Evolutionary conservation across 2,113 vertebrate genomes (phyloP), one percentile per base, ranked within the genome.

Genomic region (Dolichotis patagonum): DNA sequence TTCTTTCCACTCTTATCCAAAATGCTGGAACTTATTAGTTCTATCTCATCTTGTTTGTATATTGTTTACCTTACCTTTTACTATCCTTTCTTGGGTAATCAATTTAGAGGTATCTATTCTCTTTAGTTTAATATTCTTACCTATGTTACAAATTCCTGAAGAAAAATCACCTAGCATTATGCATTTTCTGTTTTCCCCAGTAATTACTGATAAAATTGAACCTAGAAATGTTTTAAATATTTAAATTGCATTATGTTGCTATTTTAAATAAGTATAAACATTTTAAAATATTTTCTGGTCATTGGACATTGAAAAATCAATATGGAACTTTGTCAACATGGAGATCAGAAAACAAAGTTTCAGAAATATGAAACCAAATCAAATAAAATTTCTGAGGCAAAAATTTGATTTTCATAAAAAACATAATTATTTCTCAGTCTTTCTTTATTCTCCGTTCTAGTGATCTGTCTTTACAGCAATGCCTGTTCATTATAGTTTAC

Each of bases 211-310:
- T 60, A 85, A 88, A 60, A 10, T 26, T 85, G 52, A 88, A 92
- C 88, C 6, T 84, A 77, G 22, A 93, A 88, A 49, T 65, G 46
- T 52, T 69, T 10, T n/a, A 69, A 43, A 84, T 82, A 58, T 35
- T 94, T 90, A n/a, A 38, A 41, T 80, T 54, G 67, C 75, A n/a
- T n/a, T 69, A 46, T 38, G 41, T 35, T 58, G 81, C 24, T 75
- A 30, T n/a, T 63, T 89, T 88, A 65, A 85, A 78, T 43, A 63
- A 41, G 7, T 22, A 65, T 1, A 94, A 62, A 16, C 82, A 67
- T 41, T 80, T n/a, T 0, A 30, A 95, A 88, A 88, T 82, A 91
- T 52, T 65, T 96, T 67, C 38, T 92, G 32, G n/a, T 83, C 84
- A 82, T 88, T 85, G 56, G 13, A 92, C 69, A 63, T 26, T 93